phyloP scores from a whole-genome alignment of 2,113 vertebrate genomes.

The Tamias sibiricus region DNA sequence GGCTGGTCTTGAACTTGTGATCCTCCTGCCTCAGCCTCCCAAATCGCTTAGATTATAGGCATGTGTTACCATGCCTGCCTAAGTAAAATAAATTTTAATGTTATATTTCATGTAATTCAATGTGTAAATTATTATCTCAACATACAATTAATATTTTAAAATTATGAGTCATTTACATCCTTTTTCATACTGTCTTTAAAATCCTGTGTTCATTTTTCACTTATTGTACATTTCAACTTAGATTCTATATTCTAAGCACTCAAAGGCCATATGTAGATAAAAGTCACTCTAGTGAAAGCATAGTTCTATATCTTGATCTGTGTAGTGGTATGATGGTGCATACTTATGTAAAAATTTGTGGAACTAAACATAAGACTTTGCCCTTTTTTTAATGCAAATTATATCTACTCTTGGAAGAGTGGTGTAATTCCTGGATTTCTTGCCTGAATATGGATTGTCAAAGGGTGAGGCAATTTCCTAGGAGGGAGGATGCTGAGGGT shows the following conservation, averaged over 20 bases:
- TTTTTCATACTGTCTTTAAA: not conserved
- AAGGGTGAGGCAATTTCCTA: not conserved
- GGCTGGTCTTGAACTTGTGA: no score
- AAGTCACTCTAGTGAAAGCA: not conserved
- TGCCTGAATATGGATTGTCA: not conserved
- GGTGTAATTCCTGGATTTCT: not conserved
- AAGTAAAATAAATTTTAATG: not conserved
- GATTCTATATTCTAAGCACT: not conserved
- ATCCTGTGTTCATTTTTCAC: not conserved
- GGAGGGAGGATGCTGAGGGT: not conserved
- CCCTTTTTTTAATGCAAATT: not conserved
- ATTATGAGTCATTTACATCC: not conserved
- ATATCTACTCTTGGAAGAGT: not conserved
- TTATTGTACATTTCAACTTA: not conserved
- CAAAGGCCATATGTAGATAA: not conserved
- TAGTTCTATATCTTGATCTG: not conserved
- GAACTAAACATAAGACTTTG: not conserved
- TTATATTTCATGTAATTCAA: not conserved
- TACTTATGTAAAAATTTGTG: not conserved
- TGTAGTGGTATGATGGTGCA: not conserved
- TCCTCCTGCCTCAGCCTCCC: no score
- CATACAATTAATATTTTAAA: not conserved
- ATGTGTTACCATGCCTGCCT: no score
- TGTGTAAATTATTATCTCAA: conserved; percentile 42
- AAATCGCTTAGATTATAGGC: not conserved